Evolutionary conservation across 2,888 invertebrate species (phyloP), one percentile per base, ranked within the genome.

Genomic region (Monoplex corrugatus): DNA sequence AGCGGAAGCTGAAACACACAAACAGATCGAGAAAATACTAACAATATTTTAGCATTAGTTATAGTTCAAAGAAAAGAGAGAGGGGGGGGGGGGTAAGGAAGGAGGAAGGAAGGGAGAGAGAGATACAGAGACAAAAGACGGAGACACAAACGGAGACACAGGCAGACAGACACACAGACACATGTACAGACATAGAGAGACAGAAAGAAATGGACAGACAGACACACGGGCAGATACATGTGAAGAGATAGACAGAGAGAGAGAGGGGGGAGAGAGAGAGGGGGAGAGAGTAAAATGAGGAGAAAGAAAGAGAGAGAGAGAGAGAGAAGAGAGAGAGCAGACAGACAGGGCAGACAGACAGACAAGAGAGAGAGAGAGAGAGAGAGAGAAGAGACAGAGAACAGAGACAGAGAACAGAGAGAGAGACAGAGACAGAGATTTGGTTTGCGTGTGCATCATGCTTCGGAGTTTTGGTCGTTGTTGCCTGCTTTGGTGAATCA

Each of bases 1-100:
- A 10, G 93, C 92, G 0, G 93, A 93, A 57, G 93, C 93, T 93
- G 92, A 90, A 91, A 92, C 68, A 84, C 86, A 89, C 6, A 43
- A 44, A 44, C 28, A 83, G 13, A 44, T 23, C 50, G 28, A 28
- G 28, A 44, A 44, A 6, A 40, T 35, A 35, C 19, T 16, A 80
- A 23, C 5, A 83, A 13, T 32, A 16, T 19, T 13, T 35, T 6
- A 0, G 16, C 23, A 43, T 35, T 13, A 83, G 23, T 13, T 2
- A 83, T 23, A n/a, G 23, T 8, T 44, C 1, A 45, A 2, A 2
- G 23, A 40, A 45, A 28, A 72, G 72, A 32, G 3, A 32, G 72
- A 32, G 72, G 35, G 32, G 35, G 72, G 19, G 72, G 35, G 32
- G 35, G 16, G 35, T 6, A 32, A 35, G 35, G 16, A 16, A 19